Percentiles rank a stretch among this genome's conserved stretches.
phyloP scores from a whole-genome alignment of 2,888 invertebrate genomes.

The Ectemnius lituratus region DNA sequence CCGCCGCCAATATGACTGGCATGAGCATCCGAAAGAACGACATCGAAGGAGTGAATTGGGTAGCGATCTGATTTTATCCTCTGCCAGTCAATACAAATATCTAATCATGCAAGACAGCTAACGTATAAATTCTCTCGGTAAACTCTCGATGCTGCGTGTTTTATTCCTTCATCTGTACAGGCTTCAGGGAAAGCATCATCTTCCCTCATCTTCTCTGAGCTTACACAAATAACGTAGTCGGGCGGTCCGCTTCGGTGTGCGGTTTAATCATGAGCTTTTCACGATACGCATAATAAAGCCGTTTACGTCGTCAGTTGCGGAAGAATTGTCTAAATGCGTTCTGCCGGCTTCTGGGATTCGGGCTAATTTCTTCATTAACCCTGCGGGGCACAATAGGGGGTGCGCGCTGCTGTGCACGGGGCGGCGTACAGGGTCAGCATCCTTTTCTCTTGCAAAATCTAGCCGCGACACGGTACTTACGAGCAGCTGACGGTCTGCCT shows the following conservation, averaged over 20 bases:
- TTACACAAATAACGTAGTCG: not conserved
- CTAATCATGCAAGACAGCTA: not conserved
- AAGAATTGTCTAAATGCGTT: slow-evolving; percentile 50
- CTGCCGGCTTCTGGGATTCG: slow-evolving; percentile 24
- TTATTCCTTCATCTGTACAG: not conserved
- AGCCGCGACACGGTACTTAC: slow-evolving; percentile 60
- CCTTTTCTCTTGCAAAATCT: slow-evolving; percentile 42
- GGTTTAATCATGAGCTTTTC: slow-evolving; percentile 45
- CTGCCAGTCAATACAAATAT: not conserved
- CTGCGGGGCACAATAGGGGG: slow-evolving; percentile 43
- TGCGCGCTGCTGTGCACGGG: slow-evolving; percentile 30
- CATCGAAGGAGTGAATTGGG: slow-evolving; percentile 47
- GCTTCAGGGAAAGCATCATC: not conserved
- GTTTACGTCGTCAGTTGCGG: slow-evolving; percentile 36
- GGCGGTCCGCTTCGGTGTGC: not conserved
- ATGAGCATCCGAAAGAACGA: slow-evolving; percentile 64
- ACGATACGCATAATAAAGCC: slow-evolving; percentile 49
- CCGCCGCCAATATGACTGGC: slow-evolving; percentile 68
- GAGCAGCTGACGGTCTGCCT: slow-evolving; percentile 63
- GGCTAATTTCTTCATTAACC: slow-evolving; percentile 65
- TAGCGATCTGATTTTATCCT: slow-evolving; percentile 23
- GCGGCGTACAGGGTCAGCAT: slow-evolving; percentile 38
- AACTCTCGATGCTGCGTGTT: not conserved
- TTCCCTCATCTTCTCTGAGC: not conserved
- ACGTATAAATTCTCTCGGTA: not conserved